Conservation (phyloP, 2,113 vertebrate species). For the Pelusios castaneus region DNA sequence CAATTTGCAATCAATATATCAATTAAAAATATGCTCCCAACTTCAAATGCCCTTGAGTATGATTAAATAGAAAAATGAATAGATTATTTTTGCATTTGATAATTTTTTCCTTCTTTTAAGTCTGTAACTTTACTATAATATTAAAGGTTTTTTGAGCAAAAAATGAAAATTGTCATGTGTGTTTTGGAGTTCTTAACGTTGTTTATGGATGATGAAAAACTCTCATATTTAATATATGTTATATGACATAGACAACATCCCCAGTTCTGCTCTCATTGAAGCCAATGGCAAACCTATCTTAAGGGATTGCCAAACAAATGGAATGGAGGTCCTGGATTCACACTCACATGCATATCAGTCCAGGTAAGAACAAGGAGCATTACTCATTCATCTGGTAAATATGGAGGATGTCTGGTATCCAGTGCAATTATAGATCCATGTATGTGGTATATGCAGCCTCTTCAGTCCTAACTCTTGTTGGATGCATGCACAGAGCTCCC, state of each 20-base stretch:
- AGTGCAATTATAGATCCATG: neutral
- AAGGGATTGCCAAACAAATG: neutral
- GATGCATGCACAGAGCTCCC: neutral
- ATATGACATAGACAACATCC: neutral
- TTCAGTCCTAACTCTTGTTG: neutral
- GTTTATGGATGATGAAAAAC: neutral
- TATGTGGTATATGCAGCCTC: neutral
- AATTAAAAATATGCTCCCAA: conserved; percentile 63
- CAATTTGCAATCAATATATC: conserved; percentile 67
- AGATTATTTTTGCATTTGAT: conserved; percentile 6
- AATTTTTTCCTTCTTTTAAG: neutral
- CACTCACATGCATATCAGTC: neutral
- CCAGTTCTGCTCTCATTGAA: neutral
- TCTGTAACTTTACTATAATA: neutral
- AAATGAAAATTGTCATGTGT: neutral
- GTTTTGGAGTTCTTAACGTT: neutral
- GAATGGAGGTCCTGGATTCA: neutral
- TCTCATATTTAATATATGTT: neutral
- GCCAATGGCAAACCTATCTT: conserved; percentile 14
- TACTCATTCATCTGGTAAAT: neutral
- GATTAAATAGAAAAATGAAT: conserved; percentile 37
- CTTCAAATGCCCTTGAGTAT: conserved; percentile 56
- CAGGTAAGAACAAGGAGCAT: neutral
- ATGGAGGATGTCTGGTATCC: neutral
- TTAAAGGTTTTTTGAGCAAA: neutral